phyloP scores from a whole-genome alignment of 2,113 vertebrate genomes.

The Puntigrus tetrazona region DNA sequence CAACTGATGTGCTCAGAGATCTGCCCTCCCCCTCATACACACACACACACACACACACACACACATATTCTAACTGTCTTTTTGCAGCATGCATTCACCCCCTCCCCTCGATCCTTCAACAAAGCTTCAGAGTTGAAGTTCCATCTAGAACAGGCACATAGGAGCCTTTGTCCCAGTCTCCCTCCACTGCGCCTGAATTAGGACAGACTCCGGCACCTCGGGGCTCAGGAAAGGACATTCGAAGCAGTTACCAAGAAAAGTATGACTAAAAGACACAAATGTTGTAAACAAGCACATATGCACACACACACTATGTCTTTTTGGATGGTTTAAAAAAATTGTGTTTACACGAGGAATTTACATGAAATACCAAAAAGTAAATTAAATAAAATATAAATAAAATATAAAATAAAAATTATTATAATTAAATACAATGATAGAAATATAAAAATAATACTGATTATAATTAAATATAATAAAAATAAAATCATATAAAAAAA shows the following conservation, averaged over 20 bases:
- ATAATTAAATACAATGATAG: no score
- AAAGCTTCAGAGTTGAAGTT: constrained; percentile 9
- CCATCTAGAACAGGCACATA: constrained; percentile 51
- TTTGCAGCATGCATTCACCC: background rate
- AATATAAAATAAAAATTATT: background rate
- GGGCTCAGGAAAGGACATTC: background rate
- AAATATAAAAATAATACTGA: background rate
- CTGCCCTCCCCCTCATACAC: constrained; percentile 28
- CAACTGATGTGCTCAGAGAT: constrained; percentile 55
- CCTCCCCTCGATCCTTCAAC: background rate
- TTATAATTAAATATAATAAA: background rate
- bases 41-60: constrained; percentile 5
- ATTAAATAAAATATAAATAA: no score
- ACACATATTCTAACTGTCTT: background rate
- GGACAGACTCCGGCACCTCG: background rate
- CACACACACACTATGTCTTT: background rate
- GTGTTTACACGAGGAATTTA: background rate
- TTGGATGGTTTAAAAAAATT: background rate
- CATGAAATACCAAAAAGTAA: background rate
- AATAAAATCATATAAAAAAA: background rate
- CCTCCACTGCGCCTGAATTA: constrained; percentile 36
- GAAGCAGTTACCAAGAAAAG: background rate
- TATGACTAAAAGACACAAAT: background rate
- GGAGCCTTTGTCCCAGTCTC: constrained; percentile 39
- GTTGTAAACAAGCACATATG: background rate